These are phyloP conservation scores for Gephyroberyx darwinii DNA, from an alignment of 2,797 vertebrate species.

Conservation along the genomic window DNA sequence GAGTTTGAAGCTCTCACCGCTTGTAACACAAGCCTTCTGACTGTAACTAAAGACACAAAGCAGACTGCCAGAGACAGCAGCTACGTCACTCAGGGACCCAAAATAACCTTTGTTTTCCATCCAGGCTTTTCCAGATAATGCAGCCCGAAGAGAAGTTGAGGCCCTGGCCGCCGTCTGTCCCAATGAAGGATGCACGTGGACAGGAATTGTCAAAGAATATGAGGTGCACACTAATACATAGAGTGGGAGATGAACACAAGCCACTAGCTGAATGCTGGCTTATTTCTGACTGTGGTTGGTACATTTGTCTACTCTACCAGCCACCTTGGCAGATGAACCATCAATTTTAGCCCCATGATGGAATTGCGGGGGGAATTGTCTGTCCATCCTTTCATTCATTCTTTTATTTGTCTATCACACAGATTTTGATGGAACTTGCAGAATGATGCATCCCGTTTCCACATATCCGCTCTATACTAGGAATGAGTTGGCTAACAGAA, in stretches of 20 bases:
- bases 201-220: slow-evolving; percentile 93
- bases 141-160: slow-evolving; percentile 94
- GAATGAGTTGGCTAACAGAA: too few relatives aligned
- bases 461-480: too few relatives aligned
- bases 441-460: too few relatives aligned
- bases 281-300: neutral
- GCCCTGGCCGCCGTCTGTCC: slow-evolving; percentile 90
- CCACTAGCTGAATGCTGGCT: neutral
- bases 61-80: slow-evolving; percentile 10
- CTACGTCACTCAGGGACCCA: neutral
- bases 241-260: neutral
- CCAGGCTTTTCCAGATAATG: slow-evolving; percentile 96
- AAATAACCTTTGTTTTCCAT: slow-evolving; percentile 25
- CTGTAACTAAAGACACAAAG: slow-evolving; percentile 41
- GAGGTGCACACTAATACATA: slow-evolving; percentile 81
- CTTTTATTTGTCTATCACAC: too few relatives aligned
- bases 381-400: too few relatives aligned
- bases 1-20: neutral
- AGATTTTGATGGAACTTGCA: too few relatives aligned
- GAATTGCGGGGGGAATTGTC: too few relatives aligned
- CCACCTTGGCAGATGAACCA: too few relatives aligned
- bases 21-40: slow-evolving; percentile 25
- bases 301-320: too few relatives aligned
- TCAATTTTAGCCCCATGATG: too few relatives aligned
- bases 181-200: slow-evolving; percentile 91